Evolutionary conservation across 2,888 invertebrate genomes (phyloP).

Genomic region (Alsophila aescularia): DNA sequence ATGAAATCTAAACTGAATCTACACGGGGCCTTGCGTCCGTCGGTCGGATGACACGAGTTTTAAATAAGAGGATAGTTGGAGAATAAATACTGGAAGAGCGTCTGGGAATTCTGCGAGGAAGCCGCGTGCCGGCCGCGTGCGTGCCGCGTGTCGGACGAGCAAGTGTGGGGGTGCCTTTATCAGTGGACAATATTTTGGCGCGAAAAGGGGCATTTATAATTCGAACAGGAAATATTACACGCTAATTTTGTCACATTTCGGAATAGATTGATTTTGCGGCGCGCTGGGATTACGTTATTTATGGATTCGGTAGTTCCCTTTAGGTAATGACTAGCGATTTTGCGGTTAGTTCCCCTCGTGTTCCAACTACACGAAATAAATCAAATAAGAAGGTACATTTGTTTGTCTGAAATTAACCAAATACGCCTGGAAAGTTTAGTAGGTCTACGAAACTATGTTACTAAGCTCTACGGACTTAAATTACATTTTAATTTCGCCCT

Average conservation of each 20-base stretch:
- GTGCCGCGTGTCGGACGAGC: constrained; percentile 56
- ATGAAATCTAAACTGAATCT: constrained; percentile 79
- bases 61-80: constrained; percentile 76
- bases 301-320: constrained; percentile 41
- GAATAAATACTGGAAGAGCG: constrained; percentile 73
- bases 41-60: constrained; percentile 70
- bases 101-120: constrained; percentile 46
- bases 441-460: no score
- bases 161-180: constrained; percentile 41
- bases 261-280: constrained; percentile 76
- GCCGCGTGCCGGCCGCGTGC: constrained; percentile 59
- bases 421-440: no score
- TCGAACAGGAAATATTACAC: constrained; percentile 81
- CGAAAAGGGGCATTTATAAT: constrained; percentile 75
- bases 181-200: constrained; percentile 59
- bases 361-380: not conserved
- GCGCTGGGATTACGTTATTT: constrained; percentile 60
- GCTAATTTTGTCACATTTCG: constrained; percentile 79
- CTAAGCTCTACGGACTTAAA: no score
- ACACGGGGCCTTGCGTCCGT: constrained; percentile 60
- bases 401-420: no score
- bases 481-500: no score
- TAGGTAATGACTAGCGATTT: constrained; percentile 42
- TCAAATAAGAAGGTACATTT: not conserved
- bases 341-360: constrained; percentile 32